Evolutionary conservation across 2,113 vertebrate species (phyloP).

Genomic region (Emydocephalus ijimae): DNA sequence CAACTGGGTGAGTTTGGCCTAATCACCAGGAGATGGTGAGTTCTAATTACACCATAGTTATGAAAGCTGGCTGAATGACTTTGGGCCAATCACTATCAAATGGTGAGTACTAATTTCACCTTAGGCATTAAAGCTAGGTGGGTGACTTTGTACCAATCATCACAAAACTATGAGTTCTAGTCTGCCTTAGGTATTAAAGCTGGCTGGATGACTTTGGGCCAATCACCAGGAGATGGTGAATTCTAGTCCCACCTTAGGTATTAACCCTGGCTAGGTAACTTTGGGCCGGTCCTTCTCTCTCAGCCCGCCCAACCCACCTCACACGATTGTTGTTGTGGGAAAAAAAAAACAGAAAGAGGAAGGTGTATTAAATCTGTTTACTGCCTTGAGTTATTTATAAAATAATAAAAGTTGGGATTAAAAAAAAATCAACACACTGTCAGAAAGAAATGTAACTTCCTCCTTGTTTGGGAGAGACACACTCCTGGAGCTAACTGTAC

Average conservation of each 20-base stretch:
- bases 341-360: not conserved
- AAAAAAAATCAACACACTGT: not conserved
- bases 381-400: not conserved
- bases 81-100: no score
- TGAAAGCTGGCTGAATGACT: not conserved
- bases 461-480: constrained; percentile 5
- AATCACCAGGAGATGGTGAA: no score
- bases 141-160: no score
- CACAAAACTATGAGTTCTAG: no score
- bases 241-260: no score
- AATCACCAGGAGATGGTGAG: not conserved
- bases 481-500: constrained; percentile 37
- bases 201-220: no score
- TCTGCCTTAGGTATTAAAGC: not conserved
- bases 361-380: not conserved
- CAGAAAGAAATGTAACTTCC: not conserved
- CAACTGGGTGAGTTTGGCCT: not conserved
- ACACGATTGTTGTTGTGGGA: not conserved
- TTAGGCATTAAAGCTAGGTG: no score
- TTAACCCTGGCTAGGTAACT: not conserved
- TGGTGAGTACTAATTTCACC: no score
- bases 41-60: not conserved
- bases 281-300: not conserved
- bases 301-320: not conserved
- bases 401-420: not conserved